Conservation (phyloP, 2,888 invertebrate species). For the Tetranychus piercei region DNA sequence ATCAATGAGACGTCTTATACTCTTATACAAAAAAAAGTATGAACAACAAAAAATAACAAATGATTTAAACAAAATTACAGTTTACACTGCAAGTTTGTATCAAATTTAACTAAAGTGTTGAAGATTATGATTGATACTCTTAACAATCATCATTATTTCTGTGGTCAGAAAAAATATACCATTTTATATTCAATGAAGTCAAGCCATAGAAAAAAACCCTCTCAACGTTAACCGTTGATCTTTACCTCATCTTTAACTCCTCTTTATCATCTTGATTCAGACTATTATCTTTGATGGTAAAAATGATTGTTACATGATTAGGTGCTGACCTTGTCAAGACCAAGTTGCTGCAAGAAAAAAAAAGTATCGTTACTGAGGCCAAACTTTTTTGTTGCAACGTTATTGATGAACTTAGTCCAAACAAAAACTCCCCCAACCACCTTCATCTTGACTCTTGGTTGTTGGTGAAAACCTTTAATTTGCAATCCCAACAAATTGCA, state of each 20-base stretch:
- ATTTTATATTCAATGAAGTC: too few relatives aligned
- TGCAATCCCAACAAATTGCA: not conserved
- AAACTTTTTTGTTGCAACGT: not conserved
- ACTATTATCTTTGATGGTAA: not conserved
- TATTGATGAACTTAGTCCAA: too few relatives aligned
- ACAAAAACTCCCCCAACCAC: not conserved
- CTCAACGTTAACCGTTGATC: too few relatives aligned
- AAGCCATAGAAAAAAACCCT: too few relatives aligned
- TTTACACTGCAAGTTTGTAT: not conserved
- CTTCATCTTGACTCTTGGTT: not conserved
- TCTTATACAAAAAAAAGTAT: too few relatives aligned
- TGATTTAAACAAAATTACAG: not conserved
- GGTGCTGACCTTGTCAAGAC: not conserved
- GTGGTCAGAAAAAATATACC: not conserved
- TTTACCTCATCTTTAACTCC: too few relatives aligned
- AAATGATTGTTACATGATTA: not conserved
- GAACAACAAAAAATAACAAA: not conserved
- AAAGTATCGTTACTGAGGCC: not conserved
- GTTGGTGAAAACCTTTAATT: not conserved
- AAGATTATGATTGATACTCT: conserved; percentile 1
- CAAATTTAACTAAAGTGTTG: not conserved
- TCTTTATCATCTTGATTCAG: too few relatives aligned
- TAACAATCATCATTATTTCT: not conserved
- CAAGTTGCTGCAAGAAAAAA: too few relatives aligned
- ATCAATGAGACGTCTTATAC: not conserved